Percentiles rank a stretch among this genome's conserved stretches.
Conservation (phyloP, 2,797 vertebrate species). For the Epinephelus awoara region DNA sequence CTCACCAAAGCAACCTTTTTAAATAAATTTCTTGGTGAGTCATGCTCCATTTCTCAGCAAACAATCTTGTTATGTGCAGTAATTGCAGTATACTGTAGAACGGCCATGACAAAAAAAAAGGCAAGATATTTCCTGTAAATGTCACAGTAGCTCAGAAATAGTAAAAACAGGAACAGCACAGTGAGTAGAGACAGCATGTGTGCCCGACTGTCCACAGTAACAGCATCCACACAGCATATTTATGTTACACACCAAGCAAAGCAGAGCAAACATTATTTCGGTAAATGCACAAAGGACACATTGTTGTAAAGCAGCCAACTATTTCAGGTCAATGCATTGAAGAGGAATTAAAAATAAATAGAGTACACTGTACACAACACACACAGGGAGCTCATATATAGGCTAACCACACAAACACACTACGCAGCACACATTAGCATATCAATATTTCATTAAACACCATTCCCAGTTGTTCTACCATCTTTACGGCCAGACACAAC, state of each 20-base stretch:
- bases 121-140: slow-evolving; percentile 32
- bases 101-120: slow-evolving; percentile 24
- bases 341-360: slow-evolving; percentile 47
- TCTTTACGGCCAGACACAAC: slow-evolving; percentile 33
- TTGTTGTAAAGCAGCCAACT: slow-evolving; percentile 7
- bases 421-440: slow-evolving; percentile 12
- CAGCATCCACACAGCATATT: slow-evolving; percentile 8
- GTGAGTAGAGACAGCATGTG: background rate
- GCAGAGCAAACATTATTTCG: background rate
- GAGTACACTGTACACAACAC: slow-evolving; percentile 11
- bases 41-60: slow-evolving; percentile 44
- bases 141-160: slow-evolving; percentile 16
- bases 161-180: background rate
- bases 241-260: background rate
- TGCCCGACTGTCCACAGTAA: background rate
- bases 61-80: slow-evolving; percentile 38
- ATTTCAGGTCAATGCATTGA: slow-evolving; percentile 37
- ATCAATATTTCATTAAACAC: slow-evolving; percentile 61
- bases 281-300: background rate
- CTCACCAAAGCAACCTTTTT: slow-evolving; percentile 33
- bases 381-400: slow-evolving; percentile 49
- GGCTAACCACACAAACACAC: slow-evolving; percentile 32
- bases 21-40: slow-evolving; percentile 50
- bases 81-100: slow-evolving; percentile 24
- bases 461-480: slow-evolving; percentile 14